phyloP scores from a whole-genome alignment of 2,113 vertebrate species.

The Boulengeromyrus knoepffleri region DNA sequence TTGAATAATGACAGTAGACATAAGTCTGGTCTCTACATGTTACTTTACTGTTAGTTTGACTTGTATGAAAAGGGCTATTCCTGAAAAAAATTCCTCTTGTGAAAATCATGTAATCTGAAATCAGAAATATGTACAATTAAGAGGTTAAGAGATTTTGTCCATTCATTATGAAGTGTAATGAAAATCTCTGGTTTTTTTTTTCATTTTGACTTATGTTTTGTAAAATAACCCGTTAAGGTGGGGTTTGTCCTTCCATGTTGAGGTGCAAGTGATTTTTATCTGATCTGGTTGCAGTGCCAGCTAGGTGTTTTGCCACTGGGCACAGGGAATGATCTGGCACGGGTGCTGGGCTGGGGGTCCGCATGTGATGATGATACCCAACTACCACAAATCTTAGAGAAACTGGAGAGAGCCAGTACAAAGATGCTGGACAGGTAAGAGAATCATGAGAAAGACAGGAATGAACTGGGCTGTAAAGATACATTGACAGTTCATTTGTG shows the following conservation, averaged over 20 bases:
- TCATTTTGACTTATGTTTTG: background rate
- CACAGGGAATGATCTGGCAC: conserved; percentile 90
- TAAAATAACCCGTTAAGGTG: background rate
- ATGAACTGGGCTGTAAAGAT: background rate
- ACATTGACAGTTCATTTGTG: background rate
- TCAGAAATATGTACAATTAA: background rate
- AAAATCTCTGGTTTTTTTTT: background rate
- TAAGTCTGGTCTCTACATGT: background rate
- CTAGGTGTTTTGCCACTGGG: conserved; percentile 89
- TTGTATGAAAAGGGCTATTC: background rate
- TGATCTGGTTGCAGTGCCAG: conserved; percentile 70
- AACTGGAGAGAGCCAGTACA: conserved; percentile 92
- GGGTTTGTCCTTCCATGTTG: background rate
- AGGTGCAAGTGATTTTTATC: background rate
- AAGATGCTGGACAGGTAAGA: conserved; percentile 93
- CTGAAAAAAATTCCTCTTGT: background rate
- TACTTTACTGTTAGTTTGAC: background rate
- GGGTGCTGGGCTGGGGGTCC: conserved; percentile 91
- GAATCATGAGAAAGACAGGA: background rate
- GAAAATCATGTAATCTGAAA: background rate
- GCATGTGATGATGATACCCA: conserved; percentile 92
- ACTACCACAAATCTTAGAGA: conserved; percentile 91
- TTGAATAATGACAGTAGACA: background rate
- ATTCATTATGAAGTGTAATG: background rate
- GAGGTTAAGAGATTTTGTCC: background rate